phyloP scores from a whole-genome alignment of 2,888 invertebrate genomes.

The Hydraecia micacea region DNA sequence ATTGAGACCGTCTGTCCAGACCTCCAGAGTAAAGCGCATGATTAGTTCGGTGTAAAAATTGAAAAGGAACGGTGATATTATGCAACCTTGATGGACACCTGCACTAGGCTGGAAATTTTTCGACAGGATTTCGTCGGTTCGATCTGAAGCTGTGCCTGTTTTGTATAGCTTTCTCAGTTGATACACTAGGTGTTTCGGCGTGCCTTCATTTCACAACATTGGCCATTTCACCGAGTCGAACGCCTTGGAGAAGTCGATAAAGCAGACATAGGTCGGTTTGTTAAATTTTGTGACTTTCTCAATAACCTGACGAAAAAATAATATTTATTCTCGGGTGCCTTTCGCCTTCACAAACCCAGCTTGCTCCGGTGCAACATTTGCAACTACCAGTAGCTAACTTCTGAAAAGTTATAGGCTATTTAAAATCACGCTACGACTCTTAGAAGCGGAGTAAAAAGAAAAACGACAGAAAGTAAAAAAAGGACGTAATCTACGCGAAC shows the following conservation, averaged over 20 bases:
- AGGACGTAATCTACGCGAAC: not conserved
- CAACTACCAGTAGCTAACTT: not conserved
- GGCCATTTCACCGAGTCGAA: not conserved
- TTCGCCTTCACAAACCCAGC: not conserved
- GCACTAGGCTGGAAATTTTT: not conserved
- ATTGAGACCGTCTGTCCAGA: not conserved
- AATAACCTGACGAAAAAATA: not conserved
- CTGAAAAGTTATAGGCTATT: not conserved
- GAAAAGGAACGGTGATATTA: not conserved
- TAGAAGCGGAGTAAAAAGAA: not conserved
- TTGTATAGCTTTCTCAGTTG: too few species aligned
- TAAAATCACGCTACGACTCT: not conserved
- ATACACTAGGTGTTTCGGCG: not conserved
- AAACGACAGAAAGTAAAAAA: not conserved
- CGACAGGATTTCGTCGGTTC: not conserved
- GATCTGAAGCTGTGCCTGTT: not conserved
- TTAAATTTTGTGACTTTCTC: not conserved
- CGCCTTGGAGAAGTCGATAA: not conserved
- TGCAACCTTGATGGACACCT: not conserved
- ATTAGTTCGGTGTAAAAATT: not conserved
- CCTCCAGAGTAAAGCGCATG: not conserved
- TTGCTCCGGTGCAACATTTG: not conserved
- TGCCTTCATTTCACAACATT: not conserved
- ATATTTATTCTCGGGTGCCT: not conserved
- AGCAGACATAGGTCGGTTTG: too few species aligned